Evolutionary conservation across 1,140 invertebrate species (phyloP).

Genomic region (Cyphomyrmex costatus): DNA sequence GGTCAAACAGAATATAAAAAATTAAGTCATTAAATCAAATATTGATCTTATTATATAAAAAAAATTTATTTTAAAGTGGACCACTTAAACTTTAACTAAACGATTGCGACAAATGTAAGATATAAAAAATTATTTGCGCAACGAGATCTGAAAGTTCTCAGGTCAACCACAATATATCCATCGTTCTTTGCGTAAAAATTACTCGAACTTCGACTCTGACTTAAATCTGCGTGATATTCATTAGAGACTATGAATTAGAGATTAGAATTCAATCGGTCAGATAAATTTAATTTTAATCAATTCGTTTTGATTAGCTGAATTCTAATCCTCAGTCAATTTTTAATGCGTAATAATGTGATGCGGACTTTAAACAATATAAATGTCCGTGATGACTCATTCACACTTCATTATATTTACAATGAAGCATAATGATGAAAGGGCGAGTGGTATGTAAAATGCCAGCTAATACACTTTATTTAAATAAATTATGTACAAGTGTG

Average conservation of each 20-base stretch:
- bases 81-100: neutral
- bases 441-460: slow-evolving; percentile 22
- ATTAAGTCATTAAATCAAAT: neutral
- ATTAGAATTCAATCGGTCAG: too few relatives aligned
- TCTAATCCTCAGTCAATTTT: too few relatives aligned
- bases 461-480: slow-evolving; percentile 83
- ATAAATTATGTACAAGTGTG: slow-evolving; percentile 84
- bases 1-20: neutral
- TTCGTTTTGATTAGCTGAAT: too few relatives aligned
- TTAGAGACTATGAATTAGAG: too few relatives aligned
- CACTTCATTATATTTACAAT: neutral
- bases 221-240: too few relatives aligned
- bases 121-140: neutral
- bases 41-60: neutral
- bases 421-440: neutral
- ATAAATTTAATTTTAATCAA: too few relatives aligned
- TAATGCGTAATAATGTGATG: too few relatives aligned
- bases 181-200: too few relatives aligned
- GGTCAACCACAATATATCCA: neutral
- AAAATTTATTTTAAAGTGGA: neutral
- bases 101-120: neutral
- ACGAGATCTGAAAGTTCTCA: neutral
- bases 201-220: too few relatives aligned
- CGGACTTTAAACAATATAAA: neutral
- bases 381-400: neutral